phyloP scores from a whole-genome alignment of 2,888 invertebrate species.

The Campoletis raptor region DNA sequence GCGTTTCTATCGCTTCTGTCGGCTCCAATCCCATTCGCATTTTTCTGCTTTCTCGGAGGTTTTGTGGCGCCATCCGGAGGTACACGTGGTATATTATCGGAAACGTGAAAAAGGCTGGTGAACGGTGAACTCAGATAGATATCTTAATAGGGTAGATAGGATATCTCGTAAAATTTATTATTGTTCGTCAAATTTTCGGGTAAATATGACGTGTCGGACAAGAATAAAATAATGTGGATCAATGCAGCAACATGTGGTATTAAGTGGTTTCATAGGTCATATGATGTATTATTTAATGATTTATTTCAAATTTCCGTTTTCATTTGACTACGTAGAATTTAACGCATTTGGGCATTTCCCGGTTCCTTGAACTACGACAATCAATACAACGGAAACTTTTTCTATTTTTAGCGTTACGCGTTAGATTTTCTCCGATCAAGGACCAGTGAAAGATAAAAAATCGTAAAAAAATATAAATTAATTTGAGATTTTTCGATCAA shows the following conservation, averaged over 20 bases:
- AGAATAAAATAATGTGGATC: neutral
- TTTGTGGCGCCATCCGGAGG: slow-evolving; percentile 10
- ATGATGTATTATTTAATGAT: no score
- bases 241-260: neutral
- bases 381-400: neutral
- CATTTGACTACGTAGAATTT: no score
- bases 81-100: slow-evolving; percentile 10
- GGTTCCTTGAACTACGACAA: neutral
- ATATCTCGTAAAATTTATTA: slow-evolving; percentile 12
- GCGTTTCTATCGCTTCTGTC: slow-evolving; percentile 37
- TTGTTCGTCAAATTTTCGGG: slow-evolving; percentile 8
- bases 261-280: neutral
- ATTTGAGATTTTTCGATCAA: no score
- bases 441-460: no score
- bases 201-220: neutral
- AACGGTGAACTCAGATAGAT: neutral
- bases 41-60: neutral
- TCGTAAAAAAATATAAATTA: no score
- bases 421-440: no score
- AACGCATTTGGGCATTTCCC: neutral
- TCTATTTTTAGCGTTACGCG: neutral
- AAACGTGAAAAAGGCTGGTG: neutral
- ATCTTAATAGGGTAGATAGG: neutral
- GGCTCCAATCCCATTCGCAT: slow-evolving; percentile 18
- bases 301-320: no score